Conservation (phyloP, 2,113 vertebrate species). For the Neodon shergylaensis region DNA sequence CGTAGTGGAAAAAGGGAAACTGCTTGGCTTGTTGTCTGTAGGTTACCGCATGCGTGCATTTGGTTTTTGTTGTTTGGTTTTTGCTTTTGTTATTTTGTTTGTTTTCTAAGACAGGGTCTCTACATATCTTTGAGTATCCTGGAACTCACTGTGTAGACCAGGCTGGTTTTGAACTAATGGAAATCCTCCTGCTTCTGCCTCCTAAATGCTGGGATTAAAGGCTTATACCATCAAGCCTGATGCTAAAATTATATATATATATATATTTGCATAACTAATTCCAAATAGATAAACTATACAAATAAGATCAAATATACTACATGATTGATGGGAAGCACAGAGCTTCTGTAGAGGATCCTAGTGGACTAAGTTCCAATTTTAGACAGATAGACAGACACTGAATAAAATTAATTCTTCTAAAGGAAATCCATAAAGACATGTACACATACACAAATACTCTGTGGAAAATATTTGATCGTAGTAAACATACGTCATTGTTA, state of each 20-base stretch:
- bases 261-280: no score
- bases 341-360: background rate
- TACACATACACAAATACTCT: background rate
- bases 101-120: background rate
- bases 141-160: background rate
- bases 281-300: no score
- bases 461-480: background rate
- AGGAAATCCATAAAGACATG: background rate
- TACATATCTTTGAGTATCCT: background rate
- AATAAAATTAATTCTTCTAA: background rate
- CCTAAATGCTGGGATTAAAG: background rate
- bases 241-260: background rate
- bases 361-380: background rate
- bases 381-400: background rate
- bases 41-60: background rate
- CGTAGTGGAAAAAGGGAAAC: background rate
- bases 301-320: no score
- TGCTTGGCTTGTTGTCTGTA: background rate
- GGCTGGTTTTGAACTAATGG: background rate
- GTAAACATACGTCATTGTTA: background rate
- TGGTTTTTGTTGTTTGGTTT: background rate
- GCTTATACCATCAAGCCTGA: background rate
- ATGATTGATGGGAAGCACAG: background rate
- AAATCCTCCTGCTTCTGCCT: background rate
- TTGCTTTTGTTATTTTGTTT: background rate